Percentiles rank a stretch among this genome's conserved stretches.
phyloP scores from a whole-genome alignment of 2,113 vertebrate species.

The Tyto alba region DNA sequence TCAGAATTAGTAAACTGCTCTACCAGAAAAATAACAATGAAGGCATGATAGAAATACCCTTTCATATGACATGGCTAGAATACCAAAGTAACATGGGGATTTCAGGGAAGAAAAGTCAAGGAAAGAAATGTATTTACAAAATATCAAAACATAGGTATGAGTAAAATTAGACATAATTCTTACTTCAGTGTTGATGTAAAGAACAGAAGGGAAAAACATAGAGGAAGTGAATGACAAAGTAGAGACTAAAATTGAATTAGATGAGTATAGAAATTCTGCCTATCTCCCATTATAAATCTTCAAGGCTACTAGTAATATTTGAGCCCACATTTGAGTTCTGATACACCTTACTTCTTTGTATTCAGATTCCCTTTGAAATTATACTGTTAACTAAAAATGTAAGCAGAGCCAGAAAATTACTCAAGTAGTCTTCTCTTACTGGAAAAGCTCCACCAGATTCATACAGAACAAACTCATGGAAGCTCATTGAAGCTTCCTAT shows the following conservation, averaged over 20 bases:
- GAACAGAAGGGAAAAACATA: neutral
- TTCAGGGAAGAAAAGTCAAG: neutral
- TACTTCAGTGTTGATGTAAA: neutral
- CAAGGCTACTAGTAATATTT: neutral
- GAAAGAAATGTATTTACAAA: neutral
- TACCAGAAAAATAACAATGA: neutral
- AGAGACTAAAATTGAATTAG: neutral
- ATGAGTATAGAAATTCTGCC: neutral
- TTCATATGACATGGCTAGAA: neutral
- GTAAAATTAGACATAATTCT: neutral
- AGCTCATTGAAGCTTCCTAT: neutral
- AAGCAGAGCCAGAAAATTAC: neutral
- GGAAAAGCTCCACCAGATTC: no score
- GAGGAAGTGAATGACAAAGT: neutral
- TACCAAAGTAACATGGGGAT: neutral
- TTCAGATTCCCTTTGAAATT: neutral
- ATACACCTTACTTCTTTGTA: neutral
- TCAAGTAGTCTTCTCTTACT: neutral
- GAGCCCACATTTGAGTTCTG: neutral
- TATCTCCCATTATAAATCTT: neutral
- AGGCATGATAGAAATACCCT: neutral
- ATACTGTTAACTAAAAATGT: neutral
- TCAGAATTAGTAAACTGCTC: neutral
- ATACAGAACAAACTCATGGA: neutral
- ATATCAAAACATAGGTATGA: neutral